These are phyloP conservation scores for Perdita meconis DNA, from an alignment of 2,888 invertebrate species.

Conservation along the genomic window DNA sequence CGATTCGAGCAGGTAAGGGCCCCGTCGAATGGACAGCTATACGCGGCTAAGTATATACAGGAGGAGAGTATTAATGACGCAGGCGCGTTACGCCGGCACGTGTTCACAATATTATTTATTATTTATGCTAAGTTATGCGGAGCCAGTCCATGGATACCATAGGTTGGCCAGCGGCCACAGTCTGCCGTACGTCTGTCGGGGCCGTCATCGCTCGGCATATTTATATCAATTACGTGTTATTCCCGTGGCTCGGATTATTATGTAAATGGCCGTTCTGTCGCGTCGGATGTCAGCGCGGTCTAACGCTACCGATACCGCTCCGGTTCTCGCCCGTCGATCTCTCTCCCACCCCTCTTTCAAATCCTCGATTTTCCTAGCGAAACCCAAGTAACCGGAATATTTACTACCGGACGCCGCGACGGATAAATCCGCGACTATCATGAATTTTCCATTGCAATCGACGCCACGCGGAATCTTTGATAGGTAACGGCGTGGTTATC, in stretches of 20 bases:
- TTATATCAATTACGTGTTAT: conserved; percentile 84
- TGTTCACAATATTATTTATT: conserved; percentile 83
- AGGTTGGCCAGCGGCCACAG: conserved; percentile 78
- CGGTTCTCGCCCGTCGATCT: neutral
- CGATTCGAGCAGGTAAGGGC: conserved; percentile 38
- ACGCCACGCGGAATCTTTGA: neutral
- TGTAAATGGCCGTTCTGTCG: conserved; percentile 77
- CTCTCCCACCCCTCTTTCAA: neutral
- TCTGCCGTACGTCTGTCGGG: conserved; percentile 80
- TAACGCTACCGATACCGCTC: conserved; percentile 16
- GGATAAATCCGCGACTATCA: conserved; percentile 32
- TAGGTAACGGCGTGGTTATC: conserved; percentile 28
- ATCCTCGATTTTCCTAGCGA: neutral
- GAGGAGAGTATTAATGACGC: conserved; percentile 76
- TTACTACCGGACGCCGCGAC: neutral
- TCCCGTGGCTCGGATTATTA: conserved; percentile 81
- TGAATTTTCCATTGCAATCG: conserved; percentile 40
- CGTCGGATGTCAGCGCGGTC: conserved; percentile 61
- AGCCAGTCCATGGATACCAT: conserved; percentile 78
- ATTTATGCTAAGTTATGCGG: conserved; percentile 84
- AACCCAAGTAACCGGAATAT: conserved; percentile 30
- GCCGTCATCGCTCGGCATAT: conserved; percentile 79
- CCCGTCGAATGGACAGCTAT: conserved; percentile 40
- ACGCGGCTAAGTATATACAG: conserved; percentile 56
- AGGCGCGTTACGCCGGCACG: conserved; percentile 80